A percentile compares a stretch with the other conserved stretches of the same genome.
Evolutionary conservation across 2,888 invertebrate genomes (phyloP).

Genomic region (Xestia c-nigrum): DNA sequence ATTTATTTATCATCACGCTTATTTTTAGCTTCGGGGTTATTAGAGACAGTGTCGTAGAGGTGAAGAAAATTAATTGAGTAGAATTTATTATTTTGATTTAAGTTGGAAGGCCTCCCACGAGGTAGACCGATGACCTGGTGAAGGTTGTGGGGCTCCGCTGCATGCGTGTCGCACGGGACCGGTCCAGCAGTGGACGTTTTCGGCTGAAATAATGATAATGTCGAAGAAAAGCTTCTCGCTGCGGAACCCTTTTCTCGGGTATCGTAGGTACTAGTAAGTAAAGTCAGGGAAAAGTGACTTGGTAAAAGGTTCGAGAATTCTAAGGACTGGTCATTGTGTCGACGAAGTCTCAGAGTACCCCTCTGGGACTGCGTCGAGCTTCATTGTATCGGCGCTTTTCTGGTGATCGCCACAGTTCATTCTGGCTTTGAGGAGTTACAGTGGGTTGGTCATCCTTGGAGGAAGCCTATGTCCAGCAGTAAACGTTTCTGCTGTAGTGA

Average conservation of each 20-base stretch:
- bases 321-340: background rate
- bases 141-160: too few relatives aligned
- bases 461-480: background rate
- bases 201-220: too few relatives aligned
- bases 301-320: background rate
- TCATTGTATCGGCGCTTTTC: too few relatives aligned
- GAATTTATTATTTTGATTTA: background rate
- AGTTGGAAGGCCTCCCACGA: too few relatives aligned
- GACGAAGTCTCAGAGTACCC: too few relatives aligned
- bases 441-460: background rate
- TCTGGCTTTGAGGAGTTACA: too few relatives aligned
- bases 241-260: background rate
- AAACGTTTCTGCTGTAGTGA: background rate
- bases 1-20: conserved; percentile 54
- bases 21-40: conserved; percentile 30
- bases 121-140: too few relatives aligned
- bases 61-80: conserved; percentile 23
- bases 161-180: too few relatives aligned
- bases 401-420: too few relatives aligned
- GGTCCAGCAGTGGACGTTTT: too few relatives aligned
- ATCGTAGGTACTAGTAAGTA: background rate
- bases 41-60: conserved; percentile 16
- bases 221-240: background rate
- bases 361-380: too few relatives aligned
- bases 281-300: background rate